These are phyloP conservation scores for Scophthalmus maximus DNA, from an alignment of 2,113 vertebrate genomes.

Conservation along the genomic window DNA sequence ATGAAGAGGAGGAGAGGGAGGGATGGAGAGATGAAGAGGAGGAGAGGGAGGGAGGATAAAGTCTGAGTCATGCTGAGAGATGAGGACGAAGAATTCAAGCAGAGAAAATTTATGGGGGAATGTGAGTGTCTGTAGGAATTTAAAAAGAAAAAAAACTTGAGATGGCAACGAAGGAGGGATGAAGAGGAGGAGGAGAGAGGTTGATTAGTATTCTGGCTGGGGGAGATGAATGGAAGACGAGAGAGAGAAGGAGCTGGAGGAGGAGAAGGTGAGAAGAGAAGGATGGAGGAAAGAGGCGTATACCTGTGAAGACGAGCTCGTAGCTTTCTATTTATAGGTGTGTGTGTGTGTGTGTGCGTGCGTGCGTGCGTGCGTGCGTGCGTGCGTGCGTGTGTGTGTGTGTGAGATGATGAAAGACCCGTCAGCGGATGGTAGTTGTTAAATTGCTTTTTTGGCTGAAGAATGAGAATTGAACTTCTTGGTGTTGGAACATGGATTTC, in stretches of 20 bases:
- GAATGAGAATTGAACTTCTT: no score
- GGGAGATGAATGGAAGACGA: conserved; percentile 21
- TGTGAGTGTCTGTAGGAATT: conserved; percentile 45
- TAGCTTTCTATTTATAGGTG: conserved; percentile 56
- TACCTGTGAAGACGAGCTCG: conserved; percentile 39
- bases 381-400: conserved; percentile 3
- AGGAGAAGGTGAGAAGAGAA: background rate
- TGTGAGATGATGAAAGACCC: no score
- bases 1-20: background rate
- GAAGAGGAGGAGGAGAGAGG: conserved; percentile 6
- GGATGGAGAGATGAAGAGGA: conserved; percentile 38
- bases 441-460: no score
- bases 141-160: conserved; percentile 29
- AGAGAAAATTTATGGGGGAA: conserved; percentile 64
- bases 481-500: no score
- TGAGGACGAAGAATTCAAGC: conserved; percentile 62
- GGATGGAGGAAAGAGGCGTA: conserved; percentile 27
- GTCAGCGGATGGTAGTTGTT: no score
- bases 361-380: background rate
- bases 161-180: conserved; percentile 18
- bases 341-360: background rate
- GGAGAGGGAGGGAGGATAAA: conserved; percentile 25
- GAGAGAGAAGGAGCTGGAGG: conserved; percentile 18
- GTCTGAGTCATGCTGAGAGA: conserved; percentile 67
- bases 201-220: conserved; percentile 55